phyloP scores from a whole-genome alignment of 2,888 invertebrate genomes.

The Ennomos erosarius region DNA sequence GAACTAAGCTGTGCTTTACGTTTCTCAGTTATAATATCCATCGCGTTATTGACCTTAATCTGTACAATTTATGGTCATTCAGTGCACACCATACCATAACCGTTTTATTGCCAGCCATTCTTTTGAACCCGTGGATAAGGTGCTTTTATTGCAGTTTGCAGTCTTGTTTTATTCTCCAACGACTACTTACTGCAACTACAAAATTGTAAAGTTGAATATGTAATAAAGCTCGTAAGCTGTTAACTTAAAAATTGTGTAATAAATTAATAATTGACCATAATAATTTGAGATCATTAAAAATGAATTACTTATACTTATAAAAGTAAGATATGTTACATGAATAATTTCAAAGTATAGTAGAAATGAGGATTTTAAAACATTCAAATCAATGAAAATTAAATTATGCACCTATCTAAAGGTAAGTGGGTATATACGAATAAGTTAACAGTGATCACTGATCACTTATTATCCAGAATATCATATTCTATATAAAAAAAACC shows the following conservation, averaged over 20 bases:
- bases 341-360: constrained; percentile 21
- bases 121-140: constrained; percentile 67
- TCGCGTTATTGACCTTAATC: constrained; percentile 82
- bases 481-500: no score
- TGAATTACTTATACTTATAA: constrained; percentile 49
- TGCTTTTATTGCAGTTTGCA: constrained; percentile 57
- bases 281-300: constrained; percentile 51
- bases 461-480: no score
- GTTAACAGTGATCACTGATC: no score
- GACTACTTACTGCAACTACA: constrained; percentile 39
- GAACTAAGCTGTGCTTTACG: constrained; percentile 44
- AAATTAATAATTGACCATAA: no score
- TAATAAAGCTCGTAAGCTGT: constrained; percentile 44
- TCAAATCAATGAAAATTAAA: constrained; percentile 22
- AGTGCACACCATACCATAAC: constrained; percentile 75
- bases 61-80: constrained; percentile 78
- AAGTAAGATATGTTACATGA: constrained; percentile 44
- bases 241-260: constrained; percentile 50
- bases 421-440: neutral
- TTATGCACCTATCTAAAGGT: no score
- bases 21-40: constrained; percentile 75
- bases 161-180: constrained; percentile 53
- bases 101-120: constrained; percentile 78
- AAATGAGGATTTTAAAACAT: constrained; percentile 28
- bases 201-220: constrained; percentile 9